Evolutionary conservation across 2,888 invertebrate species (phyloP).

Genomic region (Callimorpha dominula): DNA sequence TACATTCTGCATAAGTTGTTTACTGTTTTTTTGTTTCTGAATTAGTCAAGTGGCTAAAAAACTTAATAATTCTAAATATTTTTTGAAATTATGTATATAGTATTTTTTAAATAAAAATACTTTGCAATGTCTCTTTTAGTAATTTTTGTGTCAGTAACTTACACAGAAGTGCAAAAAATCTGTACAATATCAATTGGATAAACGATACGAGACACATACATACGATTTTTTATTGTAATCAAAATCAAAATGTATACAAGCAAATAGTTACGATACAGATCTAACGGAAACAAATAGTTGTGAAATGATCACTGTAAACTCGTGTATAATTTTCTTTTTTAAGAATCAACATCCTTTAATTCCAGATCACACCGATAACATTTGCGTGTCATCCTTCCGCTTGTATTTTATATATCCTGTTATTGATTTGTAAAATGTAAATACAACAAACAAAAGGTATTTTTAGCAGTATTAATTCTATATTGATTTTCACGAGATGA

Average conservation of each 20-base stretch:
- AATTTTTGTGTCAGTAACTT: too few species aligned
- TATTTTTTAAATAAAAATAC: too few species aligned
- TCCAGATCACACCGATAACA: conserved; percentile 9
- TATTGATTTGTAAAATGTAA: conserved; percentile 16
- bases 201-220: too few species aligned
- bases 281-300: neutral
- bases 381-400: conserved; percentile 13
- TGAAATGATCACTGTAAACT: neutral
- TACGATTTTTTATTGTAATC: too few species aligned
- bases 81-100: neutral
- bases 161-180: too few species aligned
- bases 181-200: too few species aligned
- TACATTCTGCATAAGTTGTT: neutral
- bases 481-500: too few species aligned
- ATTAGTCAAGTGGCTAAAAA: neutral
- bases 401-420: conserved; percentile 13
- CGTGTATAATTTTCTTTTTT: neutral
- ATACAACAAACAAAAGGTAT: too few species aligned
- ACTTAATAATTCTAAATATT: neutral
- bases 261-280: neutral
- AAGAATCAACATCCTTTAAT: neutral
- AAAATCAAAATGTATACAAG: neutral
- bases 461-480: too few species aligned
- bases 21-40: neutral
- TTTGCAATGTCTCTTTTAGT: too few species aligned